These are phyloP conservation scores for Probaryconus sp. DNA, from an alignment of 1,140 invertebrate genomes.

Conservation along the genomic window DNA sequence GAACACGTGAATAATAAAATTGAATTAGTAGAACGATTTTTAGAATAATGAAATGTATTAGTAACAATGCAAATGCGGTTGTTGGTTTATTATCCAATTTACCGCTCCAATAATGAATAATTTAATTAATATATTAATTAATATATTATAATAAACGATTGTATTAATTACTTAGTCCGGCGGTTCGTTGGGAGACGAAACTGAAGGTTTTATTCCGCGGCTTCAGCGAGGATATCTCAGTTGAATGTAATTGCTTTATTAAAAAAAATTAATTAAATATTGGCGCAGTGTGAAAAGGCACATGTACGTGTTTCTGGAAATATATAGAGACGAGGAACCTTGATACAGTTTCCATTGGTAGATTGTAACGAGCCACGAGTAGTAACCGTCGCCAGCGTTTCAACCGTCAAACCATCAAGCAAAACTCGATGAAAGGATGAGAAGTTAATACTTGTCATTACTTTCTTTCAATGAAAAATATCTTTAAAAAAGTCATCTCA, in stretches of 20 bases:
- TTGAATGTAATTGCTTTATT: constrained; percentile 34
- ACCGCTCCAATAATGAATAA: not conserved
- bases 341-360: constrained; percentile 27
- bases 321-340: no score
- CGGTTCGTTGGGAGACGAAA: constrained; percentile 5
- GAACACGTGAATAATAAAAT: no score
- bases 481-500: no score
- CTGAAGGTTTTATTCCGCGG: constrained; percentile 3
- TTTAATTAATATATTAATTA: constrained; percentile 25
- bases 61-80: not conserved
- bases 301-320: constrained; percentile 3
- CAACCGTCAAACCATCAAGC: constrained; percentile 35
- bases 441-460: constrained; percentile 42
- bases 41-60: no score
- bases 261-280: constrained; percentile 52
- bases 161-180: constrained; percentile 24
- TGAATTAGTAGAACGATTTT: no score
- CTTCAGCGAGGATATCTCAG: constrained; percentile 6
- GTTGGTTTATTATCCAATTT: constrained; percentile 14
- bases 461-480: no score
- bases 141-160: constrained; percentile 15
- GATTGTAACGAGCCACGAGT: constrained; percentile 40
- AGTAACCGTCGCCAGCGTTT: constrained; percentile 20
- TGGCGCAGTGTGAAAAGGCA: constrained; percentile 30
- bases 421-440: constrained; percentile 47